These are phyloP conservation scores for Acanthosoma haemorrhoidale DNA, from an alignment of 2,888 invertebrate genomes.

Conservation along the genomic window DNA sequence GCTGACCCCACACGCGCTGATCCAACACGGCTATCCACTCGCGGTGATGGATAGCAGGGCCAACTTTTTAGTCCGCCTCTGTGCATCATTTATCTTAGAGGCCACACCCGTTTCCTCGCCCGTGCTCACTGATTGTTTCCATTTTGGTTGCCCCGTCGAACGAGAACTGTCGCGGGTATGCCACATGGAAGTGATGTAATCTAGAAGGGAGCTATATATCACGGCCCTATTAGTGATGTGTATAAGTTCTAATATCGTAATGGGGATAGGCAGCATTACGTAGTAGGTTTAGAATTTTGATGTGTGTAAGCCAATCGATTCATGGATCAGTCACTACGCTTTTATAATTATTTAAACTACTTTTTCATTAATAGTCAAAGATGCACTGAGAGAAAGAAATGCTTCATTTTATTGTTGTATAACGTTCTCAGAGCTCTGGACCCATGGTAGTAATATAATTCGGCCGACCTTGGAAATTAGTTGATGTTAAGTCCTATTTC, in stretches of 20 bases:
- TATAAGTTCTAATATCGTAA: background rate
- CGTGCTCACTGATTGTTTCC: background rate
- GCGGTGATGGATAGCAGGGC: conserved; percentile 11
- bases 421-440: too few relatives aligned
- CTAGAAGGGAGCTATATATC: background rate
- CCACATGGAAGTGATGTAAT: background rate
- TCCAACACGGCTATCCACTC: conserved; percentile 16
- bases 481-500: too few relatives aligned
- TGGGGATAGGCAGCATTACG: background rate
- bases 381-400: too few relatives aligned
- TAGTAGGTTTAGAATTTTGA: too few relatives aligned
- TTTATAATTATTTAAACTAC: too few relatives aligned
- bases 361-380: too few relatives aligned
- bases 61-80: conserved; percentile 6
- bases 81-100: conserved; percentile 12
- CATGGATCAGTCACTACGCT: too few relatives aligned
- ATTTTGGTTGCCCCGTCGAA: background rate
- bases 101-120: conserved; percentile 14
- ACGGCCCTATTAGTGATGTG: background rate
- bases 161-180: conserved; percentile 1
- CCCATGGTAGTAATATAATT: too few relatives aligned
- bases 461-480: too few relatives aligned
- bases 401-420: too few relatives aligned
- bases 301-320: too few relatives aligned
- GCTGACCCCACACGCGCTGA: background rate